Conservation (phyloP, 2,113 vertebrate genomes). For the Malurus cyaneus region DNA sequence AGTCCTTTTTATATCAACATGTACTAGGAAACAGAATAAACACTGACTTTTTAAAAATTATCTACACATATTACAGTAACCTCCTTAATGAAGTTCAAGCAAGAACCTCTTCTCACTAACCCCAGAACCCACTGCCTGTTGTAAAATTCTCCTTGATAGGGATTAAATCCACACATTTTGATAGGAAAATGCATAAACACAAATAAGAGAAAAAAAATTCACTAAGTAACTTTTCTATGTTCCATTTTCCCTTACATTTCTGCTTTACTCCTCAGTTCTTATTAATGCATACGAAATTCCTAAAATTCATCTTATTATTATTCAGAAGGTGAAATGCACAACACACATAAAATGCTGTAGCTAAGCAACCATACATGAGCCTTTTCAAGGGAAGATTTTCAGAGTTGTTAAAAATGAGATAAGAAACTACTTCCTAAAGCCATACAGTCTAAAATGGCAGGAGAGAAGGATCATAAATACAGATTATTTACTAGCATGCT, state of each 20-base stretch:
- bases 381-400: slow-evolving; percentile 23
- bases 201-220: not conserved
- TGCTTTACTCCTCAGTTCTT: not conserved
- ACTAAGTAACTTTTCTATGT: not conserved
- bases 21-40: not conserved
- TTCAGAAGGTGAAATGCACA: slow-evolving; percentile 38
- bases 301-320: slow-evolving; percentile 36
- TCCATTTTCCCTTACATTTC: not conserved
- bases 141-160: not conserved
- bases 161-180: not conserved
- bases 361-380: not conserved
- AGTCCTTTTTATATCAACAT: not conserved
- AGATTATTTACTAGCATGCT: not conserved
- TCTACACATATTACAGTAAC: not conserved
- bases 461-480: not conserved
- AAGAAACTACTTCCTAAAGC: not conserved
- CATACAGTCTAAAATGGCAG: not conserved
- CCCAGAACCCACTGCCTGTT: not conserved
- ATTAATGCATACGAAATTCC: not conserved
- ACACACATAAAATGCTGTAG: slow-evolving; percentile 9
- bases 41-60: not conserved
- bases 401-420: not conserved
- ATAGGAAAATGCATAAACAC: not conserved
- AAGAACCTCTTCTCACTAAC: not conserved
- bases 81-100: not conserved